Evolutionary conservation across 64 coral and sea anemone genomes (phyloP).

Genomic region (Acropora yongei): DNA sequence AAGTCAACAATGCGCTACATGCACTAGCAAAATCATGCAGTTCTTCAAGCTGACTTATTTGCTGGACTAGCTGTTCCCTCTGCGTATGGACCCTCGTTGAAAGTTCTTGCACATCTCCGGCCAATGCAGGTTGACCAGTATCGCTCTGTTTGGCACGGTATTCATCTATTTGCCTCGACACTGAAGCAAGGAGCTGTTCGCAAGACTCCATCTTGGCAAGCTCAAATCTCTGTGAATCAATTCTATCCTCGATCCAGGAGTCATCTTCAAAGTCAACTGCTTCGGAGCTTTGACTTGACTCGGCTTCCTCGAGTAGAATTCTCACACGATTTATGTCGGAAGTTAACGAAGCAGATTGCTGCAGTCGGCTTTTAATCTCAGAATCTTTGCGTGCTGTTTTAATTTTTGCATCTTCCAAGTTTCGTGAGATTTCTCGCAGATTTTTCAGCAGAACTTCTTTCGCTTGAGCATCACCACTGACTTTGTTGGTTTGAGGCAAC

Average conservation of each 20-base stretch:
- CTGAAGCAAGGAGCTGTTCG: not conserved
- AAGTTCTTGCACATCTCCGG: not conserved
- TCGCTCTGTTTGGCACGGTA: not conserved
- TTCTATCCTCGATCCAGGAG: constrained; percentile 16
- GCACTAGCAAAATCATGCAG: constrained; percentile 1
- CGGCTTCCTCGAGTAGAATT: not conserved
- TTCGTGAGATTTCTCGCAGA: not conserved
- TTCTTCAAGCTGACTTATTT: constrained; percentile 35
- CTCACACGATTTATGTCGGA: not conserved
- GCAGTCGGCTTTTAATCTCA: constrained; percentile 9
- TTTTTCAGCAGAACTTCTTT: not conserved
- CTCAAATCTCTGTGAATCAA: not conserved
- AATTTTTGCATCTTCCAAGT: constrained; percentile 12
- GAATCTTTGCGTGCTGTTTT: not conserved
- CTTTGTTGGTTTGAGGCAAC: not conserved
- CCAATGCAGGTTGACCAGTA: constrained; percentile 7
- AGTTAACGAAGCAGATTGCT: not conserved
- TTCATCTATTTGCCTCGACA: constrained; percentile 4
- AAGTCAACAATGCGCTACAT: not conserved
- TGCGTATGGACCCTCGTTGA: not conserved
- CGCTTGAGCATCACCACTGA: not conserved
- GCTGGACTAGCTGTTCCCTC: not conserved
- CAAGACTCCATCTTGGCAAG: constrained; percentile 37
- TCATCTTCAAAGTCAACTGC: constrained; percentile 27
- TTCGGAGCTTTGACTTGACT: not conserved